These are phyloP conservation scores for Alouatta palliata DNA, from an alignment of 2,113 vertebrate species.

Conservation along the genomic window DNA sequence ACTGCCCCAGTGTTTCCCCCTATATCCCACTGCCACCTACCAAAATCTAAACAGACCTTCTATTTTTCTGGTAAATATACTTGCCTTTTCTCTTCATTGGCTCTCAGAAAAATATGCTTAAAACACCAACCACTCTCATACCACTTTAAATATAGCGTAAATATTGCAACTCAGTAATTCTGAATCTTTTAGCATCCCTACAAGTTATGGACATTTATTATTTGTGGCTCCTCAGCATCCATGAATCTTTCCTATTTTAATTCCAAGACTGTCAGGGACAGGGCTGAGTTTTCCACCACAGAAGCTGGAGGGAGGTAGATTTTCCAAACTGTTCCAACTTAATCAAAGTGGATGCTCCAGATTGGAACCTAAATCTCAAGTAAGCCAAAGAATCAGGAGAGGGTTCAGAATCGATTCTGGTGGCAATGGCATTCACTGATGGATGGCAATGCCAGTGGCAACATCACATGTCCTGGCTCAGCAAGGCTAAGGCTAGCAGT, in stretches of 20 bases:
- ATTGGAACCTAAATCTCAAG: background rate
- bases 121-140: background rate
- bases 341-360: background rate
- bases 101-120: background rate
- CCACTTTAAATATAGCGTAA: background rate
- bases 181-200: background rate
- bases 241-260: background rate
- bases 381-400: background rate
- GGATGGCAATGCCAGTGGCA: background rate
- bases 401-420: background rate
- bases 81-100: background rate
- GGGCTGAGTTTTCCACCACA: background rate
- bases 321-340: background rate
- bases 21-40: background rate
- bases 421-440: fast-evolving
- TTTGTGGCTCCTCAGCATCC: background rate
- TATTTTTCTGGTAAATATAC: constrained; percentile 15
- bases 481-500: background rate
- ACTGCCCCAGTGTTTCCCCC: background rate
- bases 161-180: background rate
- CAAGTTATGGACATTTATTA: background rate
- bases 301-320: background rate
- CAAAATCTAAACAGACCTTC: background rate
- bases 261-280: background rate
- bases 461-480: background rate